phyloP scores from a whole-genome alignment of 2,888 invertebrate genomes.

The Cephus nigrinus region DNA sequence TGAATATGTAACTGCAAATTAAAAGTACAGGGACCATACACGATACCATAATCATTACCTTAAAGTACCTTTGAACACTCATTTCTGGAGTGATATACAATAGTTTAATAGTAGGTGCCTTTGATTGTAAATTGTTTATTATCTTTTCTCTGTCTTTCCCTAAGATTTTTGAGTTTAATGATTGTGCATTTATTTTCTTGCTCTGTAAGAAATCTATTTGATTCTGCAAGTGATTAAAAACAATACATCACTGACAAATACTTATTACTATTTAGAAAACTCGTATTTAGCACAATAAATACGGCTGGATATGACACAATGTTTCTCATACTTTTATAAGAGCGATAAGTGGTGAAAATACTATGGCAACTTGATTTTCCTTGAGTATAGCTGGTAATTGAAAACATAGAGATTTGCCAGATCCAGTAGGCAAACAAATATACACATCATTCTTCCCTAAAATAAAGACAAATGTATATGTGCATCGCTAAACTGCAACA shows the following conservation, averaged over 20 bases:
- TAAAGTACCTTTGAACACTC: slow-evolving; percentile 75
- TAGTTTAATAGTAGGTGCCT: slow-evolving; percentile 81
- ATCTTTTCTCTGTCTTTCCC: slow-evolving; percentile 81
- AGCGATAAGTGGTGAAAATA: slow-evolving; percentile 95
- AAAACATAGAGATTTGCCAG: slow-evolving; percentile 97
- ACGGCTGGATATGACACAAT: neutral
- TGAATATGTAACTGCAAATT: neutral
- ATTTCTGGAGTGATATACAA: slow-evolving; percentile 98
- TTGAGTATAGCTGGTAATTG: slow-evolving; percentile 92
- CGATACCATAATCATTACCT: slow-evolving; percentile 37
- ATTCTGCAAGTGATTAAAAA: slow-evolving; percentile 71
- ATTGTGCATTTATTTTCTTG: slow-evolving; percentile 84
- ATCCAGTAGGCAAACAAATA: slow-evolving; percentile 98
- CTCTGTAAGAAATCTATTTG: slow-evolving; percentile 89
- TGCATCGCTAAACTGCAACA: neutral
- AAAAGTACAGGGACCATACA: neutral
- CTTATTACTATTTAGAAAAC: neutral
- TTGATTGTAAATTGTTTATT: slow-evolving; percentile 76
- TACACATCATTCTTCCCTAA: slow-evolving; percentile 89
- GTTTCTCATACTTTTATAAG: slow-evolving; percentile 85
- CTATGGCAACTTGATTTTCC: slow-evolving; percentile 85
- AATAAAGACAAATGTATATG: slow-evolving; percentile 41
- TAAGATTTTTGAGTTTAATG: slow-evolving; percentile 93
- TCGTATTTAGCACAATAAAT: neutral
- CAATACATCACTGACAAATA: neutral